phyloP scores from a whole-genome alignment of 1,140 invertebrate species.

The Platorchestia sp. region DNA sequence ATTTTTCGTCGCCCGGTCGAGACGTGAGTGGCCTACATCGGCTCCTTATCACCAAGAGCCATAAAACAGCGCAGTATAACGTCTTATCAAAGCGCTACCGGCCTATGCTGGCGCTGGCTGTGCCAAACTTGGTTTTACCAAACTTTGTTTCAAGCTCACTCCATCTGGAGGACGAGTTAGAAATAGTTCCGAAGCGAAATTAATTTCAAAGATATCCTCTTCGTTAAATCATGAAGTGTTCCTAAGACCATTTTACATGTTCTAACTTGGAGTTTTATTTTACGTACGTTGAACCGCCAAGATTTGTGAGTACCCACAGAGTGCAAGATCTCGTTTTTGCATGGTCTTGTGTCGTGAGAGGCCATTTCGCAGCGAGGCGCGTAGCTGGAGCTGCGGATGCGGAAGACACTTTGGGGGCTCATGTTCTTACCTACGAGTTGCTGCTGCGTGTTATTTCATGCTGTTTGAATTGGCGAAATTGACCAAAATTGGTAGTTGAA shows the following conservation, averaged over 20 bases:
- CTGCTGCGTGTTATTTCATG: neutral
- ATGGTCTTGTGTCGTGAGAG: neutral
- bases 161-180: neutral
- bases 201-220: neutral
- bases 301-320: too few relatives aligned
- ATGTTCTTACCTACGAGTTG: neutral
- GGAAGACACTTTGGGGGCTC: neutral
- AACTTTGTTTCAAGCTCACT: neutral
- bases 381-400: neutral
- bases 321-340: neutral
- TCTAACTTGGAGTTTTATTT: neutral
- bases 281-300: neutral
- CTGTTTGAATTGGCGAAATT: neutral
- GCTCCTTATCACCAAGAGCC: neutral
- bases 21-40: neutral
- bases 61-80: neutral
- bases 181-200: neutral
- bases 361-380: neutral
- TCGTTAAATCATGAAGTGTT: neutral
- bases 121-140: neutral
- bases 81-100: neutral
- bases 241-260: neutral
- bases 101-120: neutral
- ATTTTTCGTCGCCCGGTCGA: neutral
- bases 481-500: neutral